Evolutionary conservation across 1,140 invertebrate species (phyloP), one percentile per base, ranked within the genome.

Genomic region (Epicauta chinensis): DNA sequence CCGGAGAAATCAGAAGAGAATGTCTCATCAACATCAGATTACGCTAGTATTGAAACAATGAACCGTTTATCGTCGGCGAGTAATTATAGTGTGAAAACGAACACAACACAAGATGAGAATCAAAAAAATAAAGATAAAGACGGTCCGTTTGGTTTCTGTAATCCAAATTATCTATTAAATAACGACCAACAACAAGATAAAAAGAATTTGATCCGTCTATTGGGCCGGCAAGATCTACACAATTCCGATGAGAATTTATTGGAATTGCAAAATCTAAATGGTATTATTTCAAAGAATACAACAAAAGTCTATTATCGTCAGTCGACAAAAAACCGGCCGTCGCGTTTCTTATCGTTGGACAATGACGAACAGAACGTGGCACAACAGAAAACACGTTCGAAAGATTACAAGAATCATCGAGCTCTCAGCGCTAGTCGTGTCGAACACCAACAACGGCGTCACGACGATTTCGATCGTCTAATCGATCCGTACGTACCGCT

Each of bases 21-120:
- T 44, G 62, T 76, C 42, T 83, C 82, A 0, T 82, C 82, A 0
- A 88, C 84, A 0, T 87, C 84, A 0, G 86, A 87, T 62, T 89
- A 89, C 61, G 82, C 82, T 16, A 86, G 83, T 59, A 85, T 86
- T 30, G 86, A 85, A 63, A 79, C 80, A 0, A 71, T 82, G 2
- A 80, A 81, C 65, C 74, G 66, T 63, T 68, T 69, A 60, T 80
- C 65, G 53, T 81, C 66, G 50, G 76, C 61, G 64, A 79, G 80
- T 59, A 75, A 50, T 59, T 73, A 53, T 58, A 75, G 58, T 59
- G 67, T 60, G 55, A 71, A 68, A 40, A 67, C 63, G 5, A 66
- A 63, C 37, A 67, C 50, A 56, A 66, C 67, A 35, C 16, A 70
- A 61, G 68, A 74, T 53, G 57, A 76, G 67, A 61, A 54, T 31